Evolutionary conservation across 1,140 invertebrate species (phyloP), one percentile per base, ranked within the genome.

Genomic region (Drosophila melanica): DNA sequence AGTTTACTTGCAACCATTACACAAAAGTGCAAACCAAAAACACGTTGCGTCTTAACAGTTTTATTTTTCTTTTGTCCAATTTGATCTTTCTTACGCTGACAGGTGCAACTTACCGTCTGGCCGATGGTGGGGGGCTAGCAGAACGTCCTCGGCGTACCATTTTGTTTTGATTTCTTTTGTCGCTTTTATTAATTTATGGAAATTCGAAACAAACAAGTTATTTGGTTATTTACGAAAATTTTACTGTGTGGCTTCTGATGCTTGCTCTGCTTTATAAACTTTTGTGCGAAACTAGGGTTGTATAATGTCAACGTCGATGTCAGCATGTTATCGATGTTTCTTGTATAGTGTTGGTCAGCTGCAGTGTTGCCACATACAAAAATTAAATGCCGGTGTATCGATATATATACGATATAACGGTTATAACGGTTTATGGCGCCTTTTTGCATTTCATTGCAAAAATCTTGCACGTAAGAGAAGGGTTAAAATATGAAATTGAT

Each of bases 101-200:
- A 44, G 44, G 18, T 37, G 42, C 7, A 44, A 71, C 85, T 92
- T 93, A 94, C 94, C 94, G 93, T 81, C 94, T 91, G 18, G 92
- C 91, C 42, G 95, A 94, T 72, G 94, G 93, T 58, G 95, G 95
- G 77, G 95, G 95, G 87, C 93, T 94, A 35, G 95, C 93, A 69
- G 95, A 95, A 90, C 95, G 93, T 94, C 95, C 95, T 92, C 95
- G 94, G 93, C 95, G 94, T 92, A 95, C 94, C 95, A 96, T 96
- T 92, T 93, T 94, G 62, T 57, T 93, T 7, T 72, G 23, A 68
- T 68, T 75, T 69, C 42, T 50, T 72, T 70, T 45, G 60, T 48
- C 12, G 65, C 12, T 33, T 18, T 63, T 45, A 2, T 18, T 5
- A 45, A 35, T 57, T 50, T 39, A 42, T 41, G 48, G 41, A 3